Evolutionary conservation across 2,797 vertebrate genomes (phyloP).

Genomic region (Calcarius lapponicus): DNA sequence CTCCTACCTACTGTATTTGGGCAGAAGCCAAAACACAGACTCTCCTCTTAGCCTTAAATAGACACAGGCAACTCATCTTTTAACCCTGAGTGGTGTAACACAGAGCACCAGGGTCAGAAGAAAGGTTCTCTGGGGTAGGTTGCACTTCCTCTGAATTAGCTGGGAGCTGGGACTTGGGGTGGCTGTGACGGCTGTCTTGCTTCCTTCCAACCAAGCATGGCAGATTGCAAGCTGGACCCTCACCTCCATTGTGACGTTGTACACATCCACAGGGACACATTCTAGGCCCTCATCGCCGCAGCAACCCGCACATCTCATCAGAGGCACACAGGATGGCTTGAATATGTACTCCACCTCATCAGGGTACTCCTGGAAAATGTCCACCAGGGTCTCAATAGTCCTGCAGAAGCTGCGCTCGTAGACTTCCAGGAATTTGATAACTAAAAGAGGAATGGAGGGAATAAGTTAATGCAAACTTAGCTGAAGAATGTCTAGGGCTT

Average conservation of each 20-base stretch:
- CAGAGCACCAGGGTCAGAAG: background rate
- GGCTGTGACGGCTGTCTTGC: background rate
- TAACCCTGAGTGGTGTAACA: background rate
- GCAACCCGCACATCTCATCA: slow-evolving; percentile 94
- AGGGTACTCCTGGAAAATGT: slow-evolving; percentile 96
- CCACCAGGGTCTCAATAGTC: slow-evolving; percentile 93
- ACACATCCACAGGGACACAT: slow-evolving; percentile 86
- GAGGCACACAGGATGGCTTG: slow-evolving; percentile 94
- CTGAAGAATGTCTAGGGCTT: background rate
- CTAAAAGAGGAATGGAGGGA: slow-evolving; percentile 71
- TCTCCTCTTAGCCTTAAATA: background rate
- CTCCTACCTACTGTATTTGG: background rate
- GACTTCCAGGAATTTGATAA: slow-evolving; percentile 92
- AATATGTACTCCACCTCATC: slow-evolving; percentile 96
- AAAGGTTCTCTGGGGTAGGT: background rate
- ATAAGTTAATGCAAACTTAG: slow-evolving; percentile 49
- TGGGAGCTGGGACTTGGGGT: background rate
- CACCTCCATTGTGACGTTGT: slow-evolving; percentile 94
- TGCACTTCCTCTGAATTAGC: background rate
- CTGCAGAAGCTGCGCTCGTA: slow-evolving; percentile 92
- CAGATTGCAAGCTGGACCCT: slow-evolving; percentile 51
- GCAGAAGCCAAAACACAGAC: background rate
- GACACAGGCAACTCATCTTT: background rate
- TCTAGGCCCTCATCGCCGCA: slow-evolving; percentile 93
- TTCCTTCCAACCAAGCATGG: background rate